Percentiles rank a stretch among this genome's conserved stretches.
These are phyloP conservation scores for Crax fasciolata DNA, from an alignment of 2,797 vertebrate species.

Conservation along the genomic window DNA sequence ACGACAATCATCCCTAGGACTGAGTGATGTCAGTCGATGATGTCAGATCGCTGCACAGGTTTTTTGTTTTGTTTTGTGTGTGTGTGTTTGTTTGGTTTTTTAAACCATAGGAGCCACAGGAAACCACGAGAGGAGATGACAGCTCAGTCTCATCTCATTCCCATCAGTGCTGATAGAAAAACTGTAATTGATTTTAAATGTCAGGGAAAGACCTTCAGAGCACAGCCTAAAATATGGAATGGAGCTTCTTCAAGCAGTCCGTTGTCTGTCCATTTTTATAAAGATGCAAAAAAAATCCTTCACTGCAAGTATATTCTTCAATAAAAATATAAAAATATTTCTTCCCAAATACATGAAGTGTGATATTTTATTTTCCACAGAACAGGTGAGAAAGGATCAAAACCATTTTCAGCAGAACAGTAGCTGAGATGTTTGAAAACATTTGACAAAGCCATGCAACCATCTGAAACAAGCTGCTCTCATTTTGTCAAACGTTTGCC, in stretches of 20 bases:
- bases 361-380: not conserved
- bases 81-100: not conserved
- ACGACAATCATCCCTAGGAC: not conserved
- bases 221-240: not conserved
- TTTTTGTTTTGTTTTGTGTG: not conserved
- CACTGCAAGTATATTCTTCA: not conserved
- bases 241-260: not conserved
- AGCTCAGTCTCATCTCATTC: not conserved
- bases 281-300: not conserved
- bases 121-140: not conserved
- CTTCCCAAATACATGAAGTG: not conserved
- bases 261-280: not conserved
- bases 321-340: not conserved
- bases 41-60: not conserved
- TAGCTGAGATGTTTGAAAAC: not conserved
- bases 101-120: not conserved
- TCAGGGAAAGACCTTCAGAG: not conserved
- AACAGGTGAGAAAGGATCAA: not conserved
- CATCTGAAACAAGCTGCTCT: not conserved
- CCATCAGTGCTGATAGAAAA: not conserved
- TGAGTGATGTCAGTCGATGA: too few species aligned
- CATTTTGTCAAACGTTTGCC: not conserved
- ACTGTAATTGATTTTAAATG: not conserved
- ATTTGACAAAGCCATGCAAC: not conserved
- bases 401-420: not conserved